phyloP scores from a whole-genome alignment of 2,888 invertebrate species.

The Gymnosoma rotundatum region DNA sequence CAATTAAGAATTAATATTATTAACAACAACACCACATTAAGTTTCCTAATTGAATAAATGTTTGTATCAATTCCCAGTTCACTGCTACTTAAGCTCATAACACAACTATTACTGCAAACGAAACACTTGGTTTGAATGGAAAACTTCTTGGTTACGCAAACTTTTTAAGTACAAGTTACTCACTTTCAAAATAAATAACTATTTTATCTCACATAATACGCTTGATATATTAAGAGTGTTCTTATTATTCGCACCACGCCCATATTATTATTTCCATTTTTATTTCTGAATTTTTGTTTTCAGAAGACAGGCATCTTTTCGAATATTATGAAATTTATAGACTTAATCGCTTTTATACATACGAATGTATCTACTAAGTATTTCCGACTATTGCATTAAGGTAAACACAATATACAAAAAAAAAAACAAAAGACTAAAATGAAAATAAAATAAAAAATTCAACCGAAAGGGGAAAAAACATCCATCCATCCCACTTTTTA shows the following conservation, averaged over 20 bases:
- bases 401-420: background rate
- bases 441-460: slow-evolving; percentile 36
- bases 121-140: background rate
- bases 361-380: too few relatives aligned
- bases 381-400: slow-evolving; percentile 4
- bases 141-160: too few relatives aligned
- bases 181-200: slow-evolving; percentile 26
- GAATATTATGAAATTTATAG: slow-evolving; percentile 17
- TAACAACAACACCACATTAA: background rate
- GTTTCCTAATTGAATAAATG: slow-evolving; percentile 13
- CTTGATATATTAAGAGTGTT: slow-evolving; percentile 2
- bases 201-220: slow-evolving; percentile 35
- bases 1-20: slow-evolving; percentile 31
- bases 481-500: slow-evolving; percentile 52
- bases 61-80: too few relatives aligned
- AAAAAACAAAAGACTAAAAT: background rate
- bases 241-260: too few relatives aligned
- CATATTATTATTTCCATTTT: slow-evolving; percentile 14
- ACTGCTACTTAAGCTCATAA: background rate
- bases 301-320: background rate
- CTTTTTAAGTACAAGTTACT: slow-evolving; percentile 20
- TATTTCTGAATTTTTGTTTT: background rate
- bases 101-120: background rate
- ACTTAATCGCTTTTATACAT: too few relatives aligned
- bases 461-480: background rate